A percentile compares a stretch with the other conserved stretches of the same genome.
Conservation (phyloP, 2,113 vertebrate species). For the Aptenodytes patagonicus region DNA sequence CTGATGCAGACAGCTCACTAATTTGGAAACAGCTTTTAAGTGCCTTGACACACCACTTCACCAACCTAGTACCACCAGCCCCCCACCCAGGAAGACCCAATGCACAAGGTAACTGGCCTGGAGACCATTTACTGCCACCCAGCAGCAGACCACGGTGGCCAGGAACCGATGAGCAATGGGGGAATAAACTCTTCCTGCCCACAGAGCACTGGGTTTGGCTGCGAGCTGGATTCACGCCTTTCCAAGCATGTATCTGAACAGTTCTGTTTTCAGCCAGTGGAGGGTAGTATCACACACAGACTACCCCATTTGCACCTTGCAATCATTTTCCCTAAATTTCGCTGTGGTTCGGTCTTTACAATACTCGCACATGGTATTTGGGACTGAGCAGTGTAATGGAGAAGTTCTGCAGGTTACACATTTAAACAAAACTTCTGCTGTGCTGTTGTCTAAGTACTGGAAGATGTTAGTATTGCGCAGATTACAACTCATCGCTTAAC, state of each 20-base stretch:
- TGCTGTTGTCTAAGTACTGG: background rate
- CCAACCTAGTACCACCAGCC: background rate
- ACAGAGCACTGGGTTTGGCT: background rate
- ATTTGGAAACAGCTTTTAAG: background rate
- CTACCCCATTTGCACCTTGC: background rate
- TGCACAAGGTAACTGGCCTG: background rate
- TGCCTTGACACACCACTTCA: background rate
- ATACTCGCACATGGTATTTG: rapidly evolving
- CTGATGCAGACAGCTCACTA: background rate
- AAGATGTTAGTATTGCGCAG: background rate
- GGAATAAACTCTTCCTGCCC: background rate
- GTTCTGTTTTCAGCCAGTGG: background rate
- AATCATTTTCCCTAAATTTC: background rate
- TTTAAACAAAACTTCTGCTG: background rate
- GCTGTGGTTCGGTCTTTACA: background rate
- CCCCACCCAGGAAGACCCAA: background rate
- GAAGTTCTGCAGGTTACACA: background rate
- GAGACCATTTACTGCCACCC: background rate
- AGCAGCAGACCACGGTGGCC: background rate
- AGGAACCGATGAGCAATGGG: background rate
- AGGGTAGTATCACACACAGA: background rate
- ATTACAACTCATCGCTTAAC: background rate
- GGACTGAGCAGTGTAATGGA: background rate
- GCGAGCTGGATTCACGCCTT: background rate
- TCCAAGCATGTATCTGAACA: background rate